Evolutionary conservation across 1,140 invertebrate species (phyloP).

Genomic region (Drosophila mayri): DNA sequence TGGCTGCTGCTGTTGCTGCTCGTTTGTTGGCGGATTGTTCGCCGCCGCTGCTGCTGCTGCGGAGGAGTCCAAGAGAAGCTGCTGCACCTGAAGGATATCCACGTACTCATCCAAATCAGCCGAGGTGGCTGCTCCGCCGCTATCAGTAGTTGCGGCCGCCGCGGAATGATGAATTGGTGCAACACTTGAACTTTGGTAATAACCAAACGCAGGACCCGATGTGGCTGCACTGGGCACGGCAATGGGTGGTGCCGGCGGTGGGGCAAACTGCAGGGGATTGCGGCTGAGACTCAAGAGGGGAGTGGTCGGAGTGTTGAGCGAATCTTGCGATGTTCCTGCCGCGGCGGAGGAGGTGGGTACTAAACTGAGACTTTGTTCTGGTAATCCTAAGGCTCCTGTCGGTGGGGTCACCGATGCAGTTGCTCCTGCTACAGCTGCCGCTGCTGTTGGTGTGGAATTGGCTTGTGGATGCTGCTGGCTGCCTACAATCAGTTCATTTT

Average conservation of each 20-base stretch:
- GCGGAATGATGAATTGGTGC: slow-evolving; percentile 15
- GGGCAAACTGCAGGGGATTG: slow-evolving; percentile 71
- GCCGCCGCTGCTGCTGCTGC: slow-evolving; percentile 58
- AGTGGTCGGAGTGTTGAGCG: slow-evolving; percentile 77
- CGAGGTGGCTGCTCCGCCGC: slow-evolving; percentile 10
- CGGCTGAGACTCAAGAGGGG: slow-evolving; percentile 65
- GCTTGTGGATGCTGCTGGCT: slow-evolving; percentile 68
- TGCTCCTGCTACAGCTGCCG: slow-evolving; percentile 1
- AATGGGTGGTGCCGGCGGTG: slow-evolving; percentile 61
- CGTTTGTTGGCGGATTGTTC: slow-evolving; percentile 10
- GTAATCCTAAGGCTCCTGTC: neutral
- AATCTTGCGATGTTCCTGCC: slow-evolving; percentile 64
- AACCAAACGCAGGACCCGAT: slow-evolving; percentile 47
- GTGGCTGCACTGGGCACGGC: slow-evolving; percentile 26
- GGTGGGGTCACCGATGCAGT: slow-evolving; percentile 1
- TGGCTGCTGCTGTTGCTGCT: slow-evolving; percentile 46
- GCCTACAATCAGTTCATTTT: slow-evolving; percentile 80
- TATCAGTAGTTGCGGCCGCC: neutral
- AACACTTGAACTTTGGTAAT: slow-evolving; percentile 48
- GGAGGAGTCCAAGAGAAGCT: slow-evolving; percentile 85
- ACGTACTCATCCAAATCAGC: slow-evolving; percentile 86
- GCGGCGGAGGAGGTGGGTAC: slow-evolving; percentile 26
- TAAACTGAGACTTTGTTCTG: slow-evolving; percentile 31
- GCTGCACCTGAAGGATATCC: slow-evolving; percentile 86
- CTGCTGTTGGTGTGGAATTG: slow-evolving; percentile 31